These are phyloP conservation scores for Chironomus tepperi DNA, from an alignment of 1,140 invertebrate genomes.

Conservation along the genomic window DNA sequence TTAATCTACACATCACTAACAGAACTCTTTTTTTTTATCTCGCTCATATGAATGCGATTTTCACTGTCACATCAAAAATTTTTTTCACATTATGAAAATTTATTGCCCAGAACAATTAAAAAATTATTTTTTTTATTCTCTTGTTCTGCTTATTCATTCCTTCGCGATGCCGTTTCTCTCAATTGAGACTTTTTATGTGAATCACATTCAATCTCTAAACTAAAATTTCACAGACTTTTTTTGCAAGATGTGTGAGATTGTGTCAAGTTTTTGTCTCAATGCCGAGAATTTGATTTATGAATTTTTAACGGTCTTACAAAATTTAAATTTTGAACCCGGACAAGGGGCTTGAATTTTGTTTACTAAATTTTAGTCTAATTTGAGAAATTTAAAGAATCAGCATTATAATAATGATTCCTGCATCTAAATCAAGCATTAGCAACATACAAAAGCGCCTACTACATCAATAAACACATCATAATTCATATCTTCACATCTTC, in stretches of 20 bases:
- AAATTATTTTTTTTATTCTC: background rate
- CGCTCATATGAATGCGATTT: background rate
- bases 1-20: background rate
- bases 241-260: too few relatives aligned
- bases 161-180: background rate
- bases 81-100: constrained; percentile 1
- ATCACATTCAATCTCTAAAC: background rate
- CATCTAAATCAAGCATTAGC: too few relatives aligned
- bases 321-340: too few relatives aligned
- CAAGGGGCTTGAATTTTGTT: too few relatives aligned
- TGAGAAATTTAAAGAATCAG: too few relatives aligned
- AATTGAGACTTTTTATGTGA: background rate
- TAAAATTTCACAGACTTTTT: background rate
- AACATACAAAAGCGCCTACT: too few relatives aligned
- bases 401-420: too few relatives aligned
- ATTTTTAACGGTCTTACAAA: too few relatives aligned
- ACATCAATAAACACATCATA: too few relatives aligned
- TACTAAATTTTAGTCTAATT: too few relatives aligned
- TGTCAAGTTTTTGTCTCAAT: background rate
- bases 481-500: too few relatives aligned
- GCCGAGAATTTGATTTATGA: background rate
- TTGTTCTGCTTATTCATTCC: background rate
- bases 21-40: too few relatives aligned
- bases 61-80: constrained; percentile 6
- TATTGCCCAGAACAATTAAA: constrained; percentile 22